Percentiles rank a stretch among this genome's conserved stretches.
Evolutionary conservation across 2,888 invertebrate genomes (phyloP).

Genomic region (Cordilura impudica): DNA sequence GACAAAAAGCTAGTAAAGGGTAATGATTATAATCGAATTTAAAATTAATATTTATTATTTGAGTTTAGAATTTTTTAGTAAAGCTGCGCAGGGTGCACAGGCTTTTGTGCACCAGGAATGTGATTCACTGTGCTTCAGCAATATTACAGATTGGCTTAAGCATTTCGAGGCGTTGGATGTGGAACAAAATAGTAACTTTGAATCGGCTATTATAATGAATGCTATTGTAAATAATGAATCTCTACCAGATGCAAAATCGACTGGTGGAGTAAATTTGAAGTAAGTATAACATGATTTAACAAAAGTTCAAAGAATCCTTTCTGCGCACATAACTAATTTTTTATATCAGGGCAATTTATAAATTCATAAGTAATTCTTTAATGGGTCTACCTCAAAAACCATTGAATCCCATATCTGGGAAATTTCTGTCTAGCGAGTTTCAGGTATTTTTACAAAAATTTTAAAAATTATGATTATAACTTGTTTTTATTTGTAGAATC

Average conservation of each 20-base stretch:
- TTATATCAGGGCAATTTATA: constrained; percentile 66
- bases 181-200: constrained; percentile 67
- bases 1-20: background rate
- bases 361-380: constrained; percentile 72
- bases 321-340: background rate
- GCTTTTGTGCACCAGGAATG: constrained; percentile 69
- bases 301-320: background rate
- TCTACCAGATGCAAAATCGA: constrained; percentile 36
- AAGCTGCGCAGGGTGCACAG: constrained; percentile 64
- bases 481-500: constrained; percentile 64
- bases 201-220: constrained; percentile 70
- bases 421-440: constrained; percentile 70
- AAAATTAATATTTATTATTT: background rate
- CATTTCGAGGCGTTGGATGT: constrained; percentile 65
- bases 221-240: constrained; percentile 63
- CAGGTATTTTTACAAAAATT: constrained; percentile 65
- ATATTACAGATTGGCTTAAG: constrained; percentile 71
- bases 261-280: constrained; percentile 61
- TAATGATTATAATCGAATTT: background rate
- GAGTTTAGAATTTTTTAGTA: constrained; percentile 67
- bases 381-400: constrained; percentile 72
- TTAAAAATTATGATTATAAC: too few species aligned
- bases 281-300: constrained; percentile 23
- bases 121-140: constrained; percentile 68
- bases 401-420: constrained; percentile 65